These are phyloP conservation scores for Thalassoma bifasciatum DNA, from an alignment of 2,113 vertebrate species.

Conservation along the genomic window DNA sequence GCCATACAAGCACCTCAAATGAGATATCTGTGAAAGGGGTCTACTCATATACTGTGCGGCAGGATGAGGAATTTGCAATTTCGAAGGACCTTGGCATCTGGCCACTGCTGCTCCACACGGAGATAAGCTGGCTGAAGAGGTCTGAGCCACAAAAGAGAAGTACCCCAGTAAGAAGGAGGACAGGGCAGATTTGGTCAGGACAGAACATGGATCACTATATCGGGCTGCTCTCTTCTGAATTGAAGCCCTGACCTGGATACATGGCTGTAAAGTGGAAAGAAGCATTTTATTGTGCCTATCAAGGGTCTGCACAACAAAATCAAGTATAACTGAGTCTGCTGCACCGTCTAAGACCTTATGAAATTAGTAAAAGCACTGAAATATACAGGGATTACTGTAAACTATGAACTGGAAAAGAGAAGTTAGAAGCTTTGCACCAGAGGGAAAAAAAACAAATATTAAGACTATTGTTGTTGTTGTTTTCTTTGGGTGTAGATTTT, in stretches of 20 bases:
- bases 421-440: no score
- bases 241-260: background rate
- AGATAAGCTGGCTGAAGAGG: conserved; percentile 27
- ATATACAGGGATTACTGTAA: background rate
- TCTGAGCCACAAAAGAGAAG: conserved; percentile 17
- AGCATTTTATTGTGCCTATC: background rate
- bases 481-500: no score
- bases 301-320: background rate
- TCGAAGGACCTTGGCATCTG: conserved; percentile 49
- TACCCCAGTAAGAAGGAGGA: conserved; percentile 2
- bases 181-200: background rate
- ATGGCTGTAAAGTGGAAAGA: background rate
- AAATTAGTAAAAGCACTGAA: background rate
- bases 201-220: background rate
- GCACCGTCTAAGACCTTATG: no score
- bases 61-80: conserved; percentile 56
- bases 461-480: no score
- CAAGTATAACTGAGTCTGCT: no score
- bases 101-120: conserved; percentile 19
- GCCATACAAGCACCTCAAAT: conserved; percentile 35
- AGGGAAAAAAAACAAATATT: no score
- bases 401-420: no score
- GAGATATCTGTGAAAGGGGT: conserved; percentile 34
- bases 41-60: conserved; percentile 36
- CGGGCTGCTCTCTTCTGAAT: conserved; percentile 2